Conservation (phyloP, 2,113 vertebrate species). For the Romanogobio albipinnatus region DNA sequence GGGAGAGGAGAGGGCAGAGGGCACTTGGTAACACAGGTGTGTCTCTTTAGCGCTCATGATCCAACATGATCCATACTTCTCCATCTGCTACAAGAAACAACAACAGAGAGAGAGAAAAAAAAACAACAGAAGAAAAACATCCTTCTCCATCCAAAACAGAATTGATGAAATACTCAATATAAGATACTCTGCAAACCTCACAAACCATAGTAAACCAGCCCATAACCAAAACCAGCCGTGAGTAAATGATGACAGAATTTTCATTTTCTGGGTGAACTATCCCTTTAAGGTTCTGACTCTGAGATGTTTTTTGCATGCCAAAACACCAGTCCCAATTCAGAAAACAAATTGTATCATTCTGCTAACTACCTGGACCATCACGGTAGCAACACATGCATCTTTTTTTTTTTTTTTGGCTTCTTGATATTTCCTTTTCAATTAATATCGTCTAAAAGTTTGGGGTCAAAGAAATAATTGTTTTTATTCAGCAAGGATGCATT, state of each 20-base stretch:
- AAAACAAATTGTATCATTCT: background rate
- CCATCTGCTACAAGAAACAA: conserved; percentile 30
- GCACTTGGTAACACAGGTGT: conserved; percentile 16
- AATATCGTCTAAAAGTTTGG: background rate
- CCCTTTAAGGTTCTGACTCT: background rate
- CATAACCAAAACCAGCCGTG: background rate
- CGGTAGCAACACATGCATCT: background rate
- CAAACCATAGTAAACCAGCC: background rate
- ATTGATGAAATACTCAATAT: background rate
- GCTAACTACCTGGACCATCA: background rate
- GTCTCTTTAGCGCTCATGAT: background rate
- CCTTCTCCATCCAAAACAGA: background rate
- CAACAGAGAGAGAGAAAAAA: background rate
- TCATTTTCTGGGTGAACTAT: too few species aligned
- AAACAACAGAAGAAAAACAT: background rate
- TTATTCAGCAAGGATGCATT: too few species aligned
- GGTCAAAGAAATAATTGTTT: background rate
- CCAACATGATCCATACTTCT: background rate
- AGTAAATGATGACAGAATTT: too few species aligned
- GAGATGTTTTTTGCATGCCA: too few species aligned
- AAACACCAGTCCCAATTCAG: background rate
- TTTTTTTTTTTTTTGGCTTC: background rate
- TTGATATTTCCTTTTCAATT: background rate
- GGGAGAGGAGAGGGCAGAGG: background rate
- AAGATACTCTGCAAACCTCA: background rate